Evolutionary conservation across 2,113 vertebrate species (phyloP).

Genomic region (Thamnophis sirtalis): DNA sequence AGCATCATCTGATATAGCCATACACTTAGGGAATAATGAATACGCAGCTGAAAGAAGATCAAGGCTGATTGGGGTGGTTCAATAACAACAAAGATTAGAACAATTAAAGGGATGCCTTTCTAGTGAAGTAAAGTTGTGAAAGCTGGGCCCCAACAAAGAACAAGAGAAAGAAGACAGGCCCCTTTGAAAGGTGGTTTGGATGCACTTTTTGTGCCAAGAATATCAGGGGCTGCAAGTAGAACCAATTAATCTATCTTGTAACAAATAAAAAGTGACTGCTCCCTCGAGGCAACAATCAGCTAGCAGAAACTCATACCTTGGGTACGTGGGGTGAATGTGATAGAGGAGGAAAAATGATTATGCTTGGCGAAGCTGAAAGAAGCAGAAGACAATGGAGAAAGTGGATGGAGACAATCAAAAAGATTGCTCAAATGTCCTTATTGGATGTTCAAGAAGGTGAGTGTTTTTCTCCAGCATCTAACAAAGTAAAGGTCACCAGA

Average conservation of each 20-base stretch:
- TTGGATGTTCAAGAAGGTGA: neutral
- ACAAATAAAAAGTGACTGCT: neutral
- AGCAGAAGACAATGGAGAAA: neutral
- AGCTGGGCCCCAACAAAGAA: neutral
- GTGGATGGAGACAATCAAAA: neutral
- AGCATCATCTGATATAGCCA: neutral
- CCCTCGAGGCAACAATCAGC: neutral
- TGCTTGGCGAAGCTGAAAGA: neutral
- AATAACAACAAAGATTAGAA: neutral
- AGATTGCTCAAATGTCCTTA: neutral
- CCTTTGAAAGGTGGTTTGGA: neutral
- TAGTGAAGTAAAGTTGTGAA: neutral
- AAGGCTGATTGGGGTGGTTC: neutral
- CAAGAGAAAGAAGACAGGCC: neutral
- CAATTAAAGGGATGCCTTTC: neutral
- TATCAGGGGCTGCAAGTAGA: neutral
- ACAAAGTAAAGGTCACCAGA: neutral
- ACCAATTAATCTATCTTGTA: neutral
- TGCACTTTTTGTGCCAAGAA: neutral
- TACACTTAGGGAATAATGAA: neutral
- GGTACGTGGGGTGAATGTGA: neutral
- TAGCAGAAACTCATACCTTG: neutral
- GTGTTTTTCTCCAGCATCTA: neutral
- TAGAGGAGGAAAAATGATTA: neutral
- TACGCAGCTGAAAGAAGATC: neutral